Evolutionary conservation across 2,113 vertebrate genomes (phyloP), one percentile per base, ranked within the genome.

Genomic region (Candoia aspera): DNA sequence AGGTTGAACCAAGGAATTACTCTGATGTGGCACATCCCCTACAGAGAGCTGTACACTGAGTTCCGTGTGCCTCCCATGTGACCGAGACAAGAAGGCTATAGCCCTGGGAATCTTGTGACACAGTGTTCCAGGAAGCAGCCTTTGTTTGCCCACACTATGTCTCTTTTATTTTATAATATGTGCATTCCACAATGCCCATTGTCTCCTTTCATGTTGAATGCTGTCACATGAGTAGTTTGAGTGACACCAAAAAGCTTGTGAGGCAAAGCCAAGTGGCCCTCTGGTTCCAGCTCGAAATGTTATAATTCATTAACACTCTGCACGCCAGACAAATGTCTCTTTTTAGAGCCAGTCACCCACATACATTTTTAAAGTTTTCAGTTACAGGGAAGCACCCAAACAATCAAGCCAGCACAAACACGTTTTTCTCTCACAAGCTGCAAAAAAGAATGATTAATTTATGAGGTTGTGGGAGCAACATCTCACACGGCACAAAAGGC

Each of bases 81-180:
- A 90, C 24, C 49, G 91, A 90, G 93, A 89, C 68, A 54, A 1
- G 90, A 88, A 89, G 94, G 83, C 95, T 49, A 23, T 95, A 93
- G 95, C 94, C 94, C 95, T 95, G 95, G 91, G 92, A 95, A 94
- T 96, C 96, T 95, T 96, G 95, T 97, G 96, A 97, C 93, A 93
- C 92, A 93, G 49, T 92, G 96, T 96, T 96, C 96, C 96, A 96
- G 96, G 96, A 97, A 97, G 93, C 94, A 95, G 95, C 93, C 94
- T 97, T 96, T 97, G 96, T 97, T 97, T 96, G 96, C 95, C 94
- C 92, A 97, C 96, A 96, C 93, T 96, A 94, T 83, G 92, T 90
- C 92, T 95, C 94, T 95, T 91, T 88, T 95, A 95, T 97, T 96
- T 97, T 95, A 95, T 97, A 97, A 96, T 96, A 95, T 95, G 92